Base-by-base conservation (phyloP, 2,113 vertebrate genomes). In the Climacteris rufus region DNA sequence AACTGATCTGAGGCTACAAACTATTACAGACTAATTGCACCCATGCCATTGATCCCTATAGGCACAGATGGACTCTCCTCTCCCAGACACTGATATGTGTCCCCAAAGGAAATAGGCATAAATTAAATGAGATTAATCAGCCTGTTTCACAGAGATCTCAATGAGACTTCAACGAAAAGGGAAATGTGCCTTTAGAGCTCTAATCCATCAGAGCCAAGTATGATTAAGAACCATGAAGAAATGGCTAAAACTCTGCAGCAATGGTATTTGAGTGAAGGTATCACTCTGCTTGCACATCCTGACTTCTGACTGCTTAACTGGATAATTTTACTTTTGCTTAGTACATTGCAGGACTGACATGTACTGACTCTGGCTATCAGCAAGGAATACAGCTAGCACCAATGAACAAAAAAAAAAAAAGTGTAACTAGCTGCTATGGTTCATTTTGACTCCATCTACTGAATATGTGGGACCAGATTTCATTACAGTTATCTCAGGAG, bases 191-290 rank as follows among this genome's bases (percentile, higher is more conserved):
- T 77, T 84, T 84, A 87, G 80, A 60, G n/a, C 42, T 92, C 16
- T 79, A 83, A 83, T 87, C 54, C 78, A 37, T 94, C 70, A 90
- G 84, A 91, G 47, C 28, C 9, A 4, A 85, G 68, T 50, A 54
- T 59, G 66, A 83, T 86, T 90, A 94, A 83, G 60, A 94, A 91
- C 59, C 71, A 70, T 57, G 69, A 91, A 87, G 66, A 91, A 91
- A 90, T 0, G 0, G 65, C 23, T 96, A 54, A 90, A 89, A 80
- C 59, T 88, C 15, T 1, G 18, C 59, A 22, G 28, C 66, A 80
- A 87, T 47, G 54, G 22, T 61, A 52, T 88, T 90, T 85, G 81
- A 87, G 18, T 1, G 1, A 70, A 87, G 52, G 68, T 54, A 74
- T 44, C 25, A 13, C 44, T 90, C 37, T 47, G 54, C 63, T 76